Percentiles rank a stretch among this genome's conserved stretches.
phyloP scores from a whole-genome alignment of 2,888 invertebrate genomes.

The Cantharis nigra region DNA sequence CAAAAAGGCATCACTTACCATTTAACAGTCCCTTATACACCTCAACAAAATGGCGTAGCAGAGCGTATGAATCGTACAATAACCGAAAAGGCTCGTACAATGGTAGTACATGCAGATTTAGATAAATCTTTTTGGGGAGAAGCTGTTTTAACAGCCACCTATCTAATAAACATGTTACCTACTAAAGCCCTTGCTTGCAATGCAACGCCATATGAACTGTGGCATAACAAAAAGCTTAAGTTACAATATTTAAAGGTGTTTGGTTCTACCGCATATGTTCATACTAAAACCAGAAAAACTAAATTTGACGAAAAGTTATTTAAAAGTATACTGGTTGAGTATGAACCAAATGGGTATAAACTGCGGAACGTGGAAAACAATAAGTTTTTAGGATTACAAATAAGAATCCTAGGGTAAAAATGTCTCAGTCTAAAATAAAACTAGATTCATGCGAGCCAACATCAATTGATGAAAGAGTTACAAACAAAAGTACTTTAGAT shows the following conservation, averaged over 20 bases:
- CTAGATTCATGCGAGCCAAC: too few relatives aligned
- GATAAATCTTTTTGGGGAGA: too few relatives aligned
- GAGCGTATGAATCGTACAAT: slow-evolving; percentile 20
- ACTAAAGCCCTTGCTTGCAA: neutral
- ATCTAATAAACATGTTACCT: neutral
- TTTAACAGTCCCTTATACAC: slow-evolving; percentile 21
- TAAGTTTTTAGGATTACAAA: too few relatives aligned
- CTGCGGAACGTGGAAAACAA: slow-evolving; percentile 40
- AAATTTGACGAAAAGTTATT: slow-evolving; percentile 47
- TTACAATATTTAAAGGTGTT: slow-evolving; percentile 44
- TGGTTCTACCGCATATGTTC: slow-evolving; percentile 44
- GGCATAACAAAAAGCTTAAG: slow-evolving; percentile 45
- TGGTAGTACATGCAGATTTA: too few relatives aligned
- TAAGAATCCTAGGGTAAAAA: too few relatives aligned
- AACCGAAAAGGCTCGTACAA: slow-evolving; percentile 3
- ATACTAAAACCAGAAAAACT: slow-evolving; percentile 42
- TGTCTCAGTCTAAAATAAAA: too few relatives aligned
- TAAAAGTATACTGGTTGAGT: slow-evolving; percentile 46
- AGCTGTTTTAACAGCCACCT: neutral
- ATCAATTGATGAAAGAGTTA: too few relatives aligned
- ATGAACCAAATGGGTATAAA: slow-evolving; percentile 46
- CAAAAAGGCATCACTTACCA: slow-evolving; percentile 26
- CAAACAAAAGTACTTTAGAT: too few relatives aligned
- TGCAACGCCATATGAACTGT: slow-evolving; percentile 48
- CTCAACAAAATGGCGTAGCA: slow-evolving; percentile 22